A percentile compares a stretch with the other conserved stretches of the same genome.
Evolutionary conservation across 2,888 invertebrate species (phyloP).

Genomic region (Agonopterix arenella): DNA sequence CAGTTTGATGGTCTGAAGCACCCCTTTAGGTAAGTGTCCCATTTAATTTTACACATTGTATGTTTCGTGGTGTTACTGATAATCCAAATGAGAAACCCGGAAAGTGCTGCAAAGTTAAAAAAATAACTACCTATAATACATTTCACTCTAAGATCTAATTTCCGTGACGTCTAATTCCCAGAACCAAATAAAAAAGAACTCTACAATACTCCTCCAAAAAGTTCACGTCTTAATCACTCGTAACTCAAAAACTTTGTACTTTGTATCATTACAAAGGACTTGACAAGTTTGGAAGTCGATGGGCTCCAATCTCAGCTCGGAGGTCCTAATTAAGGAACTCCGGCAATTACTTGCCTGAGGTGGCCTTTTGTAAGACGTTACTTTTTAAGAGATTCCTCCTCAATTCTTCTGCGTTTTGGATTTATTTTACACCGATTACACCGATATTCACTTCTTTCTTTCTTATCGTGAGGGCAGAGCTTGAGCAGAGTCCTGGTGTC

Average conservation of each 20-base stretch:
- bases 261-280: constrained; percentile 27
- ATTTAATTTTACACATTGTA: too few species aligned
- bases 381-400: constrained; percentile 8
- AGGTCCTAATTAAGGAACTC: constrained; percentile 53
- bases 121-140: too few species aligned
- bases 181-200: background rate
- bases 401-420: background rate
- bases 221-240: constrained; percentile 32
- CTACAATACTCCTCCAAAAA: background rate
- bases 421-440: background rate
- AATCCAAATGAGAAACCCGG: background rate
- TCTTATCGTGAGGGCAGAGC: too few species aligned
- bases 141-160: too few species aligned
- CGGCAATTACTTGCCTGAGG: constrained; percentile 46
- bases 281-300: constrained; percentile 5
- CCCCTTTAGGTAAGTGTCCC: too few species aligned
- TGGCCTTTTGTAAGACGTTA: constrained; percentile 17
- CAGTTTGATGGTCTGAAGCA: too few species aligned
- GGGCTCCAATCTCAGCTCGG: constrained; percentile 10
- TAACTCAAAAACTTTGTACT: constrained; percentile 34
- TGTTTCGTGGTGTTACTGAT: too few species aligned
- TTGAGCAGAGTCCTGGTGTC: too few species aligned
- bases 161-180: background rate
- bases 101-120: too few species aligned
- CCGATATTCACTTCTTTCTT: background rate